phyloP scores from a whole-genome alignment of 2,797 vertebrate genomes.

The Lacerta bilineata region DNA sequence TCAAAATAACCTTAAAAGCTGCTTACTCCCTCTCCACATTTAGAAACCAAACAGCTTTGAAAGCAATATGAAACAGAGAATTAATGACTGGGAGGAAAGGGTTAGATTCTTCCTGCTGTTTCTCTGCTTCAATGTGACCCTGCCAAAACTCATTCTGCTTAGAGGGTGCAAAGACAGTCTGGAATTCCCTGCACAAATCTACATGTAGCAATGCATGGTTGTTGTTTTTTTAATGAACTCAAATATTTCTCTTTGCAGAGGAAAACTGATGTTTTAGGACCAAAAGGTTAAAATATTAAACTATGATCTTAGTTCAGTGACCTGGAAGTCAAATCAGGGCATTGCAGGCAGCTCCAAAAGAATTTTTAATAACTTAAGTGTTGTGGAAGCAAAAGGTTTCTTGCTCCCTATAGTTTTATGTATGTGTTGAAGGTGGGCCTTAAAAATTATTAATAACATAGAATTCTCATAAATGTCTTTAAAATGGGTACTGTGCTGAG shows the following conservation, averaged over 20 bases:
- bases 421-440: not conserved
- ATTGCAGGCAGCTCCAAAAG: not conserved
- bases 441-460: not conserved
- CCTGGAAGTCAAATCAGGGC: not conserved
- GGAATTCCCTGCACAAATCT: not conserved
- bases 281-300: not conserved
- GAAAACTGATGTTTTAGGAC: not conserved
- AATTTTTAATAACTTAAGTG: not conserved
- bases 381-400: not conserved
- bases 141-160: not conserved
- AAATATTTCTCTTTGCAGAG: not conserved
- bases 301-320: not conserved
- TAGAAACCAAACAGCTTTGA: not conserved
- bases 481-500: not conserved
- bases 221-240: not conserved
- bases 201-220: not conserved
- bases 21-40: not conserved
- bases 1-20: not conserved
- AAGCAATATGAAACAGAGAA: not conserved
- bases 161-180: not conserved
- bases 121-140: not conserved
- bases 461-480: not conserved
- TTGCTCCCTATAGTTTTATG: not conserved
- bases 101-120: not conserved
- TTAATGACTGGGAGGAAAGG: not conserved